Percentiles rank a stretch among this genome's conserved stretches.
Conservation (phyloP, 2,888 invertebrate species). For the Oxytorus armatus region DNA sequence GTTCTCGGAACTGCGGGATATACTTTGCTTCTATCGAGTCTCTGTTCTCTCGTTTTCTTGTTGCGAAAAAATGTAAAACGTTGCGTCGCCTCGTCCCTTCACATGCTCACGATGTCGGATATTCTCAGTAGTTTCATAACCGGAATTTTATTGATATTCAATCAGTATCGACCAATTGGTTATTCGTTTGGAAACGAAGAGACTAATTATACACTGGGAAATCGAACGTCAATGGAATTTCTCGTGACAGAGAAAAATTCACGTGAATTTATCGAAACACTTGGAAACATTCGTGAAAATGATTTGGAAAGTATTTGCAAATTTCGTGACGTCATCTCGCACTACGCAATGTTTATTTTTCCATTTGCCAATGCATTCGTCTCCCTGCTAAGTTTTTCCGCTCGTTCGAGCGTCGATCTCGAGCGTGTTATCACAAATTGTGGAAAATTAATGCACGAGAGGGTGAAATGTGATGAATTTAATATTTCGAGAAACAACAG, state of each 20-base stretch:
- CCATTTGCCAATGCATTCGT: slow-evolving; percentile 81
- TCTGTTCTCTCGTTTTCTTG: slow-evolving; percentile 73
- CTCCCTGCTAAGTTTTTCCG: slow-evolving; percentile 78
- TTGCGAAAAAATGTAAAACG: slow-evolving; percentile 71
- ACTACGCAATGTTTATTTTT: slow-evolving; percentile 78
- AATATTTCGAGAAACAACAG: slow-evolving; percentile 35
- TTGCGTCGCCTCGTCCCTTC: slow-evolving; percentile 70
- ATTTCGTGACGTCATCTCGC: slow-evolving; percentile 72
- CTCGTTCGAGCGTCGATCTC: slow-evolving; percentile 73
- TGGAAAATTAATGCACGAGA: background rate
- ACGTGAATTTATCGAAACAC: slow-evolving; percentile 13
- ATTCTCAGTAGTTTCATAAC: slow-evolving; percentile 73
- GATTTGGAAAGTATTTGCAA: slow-evolving; percentile 68
- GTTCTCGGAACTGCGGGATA: slow-evolving; percentile 73
- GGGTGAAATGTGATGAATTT: background rate
- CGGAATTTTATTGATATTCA: slow-evolving; percentile 69
- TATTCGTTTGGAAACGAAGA: slow-evolving; percentile 12
- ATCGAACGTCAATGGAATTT: slow-evolving; percentile 47
- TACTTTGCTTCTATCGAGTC: slow-evolving; percentile 73
- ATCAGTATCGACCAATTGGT: slow-evolving; percentile 51
- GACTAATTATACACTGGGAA: background rate
- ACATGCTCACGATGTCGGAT: slow-evolving; percentile 76
- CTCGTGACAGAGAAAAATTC: slow-evolving; percentile 40
- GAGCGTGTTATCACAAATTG: slow-evolving; percentile 65
- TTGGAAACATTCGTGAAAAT: slow-evolving; percentile 22